Evolutionary conservation across 2,797 vertebrate species (phyloP), one percentile per base, ranked within the genome.

Genomic region (Taeniopygia guttata): DNA sequence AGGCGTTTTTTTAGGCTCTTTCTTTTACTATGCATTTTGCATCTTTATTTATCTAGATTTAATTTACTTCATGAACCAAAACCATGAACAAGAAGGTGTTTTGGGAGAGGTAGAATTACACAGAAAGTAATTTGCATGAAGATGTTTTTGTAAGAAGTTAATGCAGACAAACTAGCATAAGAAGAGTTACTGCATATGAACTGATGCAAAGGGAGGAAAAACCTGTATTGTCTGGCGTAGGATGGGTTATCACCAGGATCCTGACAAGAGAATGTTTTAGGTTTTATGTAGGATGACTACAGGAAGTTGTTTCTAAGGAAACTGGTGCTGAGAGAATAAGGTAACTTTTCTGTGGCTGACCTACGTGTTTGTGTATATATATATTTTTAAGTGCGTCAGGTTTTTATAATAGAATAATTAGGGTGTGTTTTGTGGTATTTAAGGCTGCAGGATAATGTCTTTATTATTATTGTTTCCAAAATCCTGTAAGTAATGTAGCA

Each of bases 291-390:
- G 95, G 93, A 91, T 95, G 96, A 82, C 89, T 96, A 29, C 25
- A 5, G 89, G 81, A 80, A 78, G 67, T 85, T 94, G 96, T 97
- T 97, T 95, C 95, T 96, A 97, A 94, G 96, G 95, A 96, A 95
- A 96, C 96, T 89, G 88, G 42, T 86, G 76, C 87, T 93, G 85
- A 67, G 87, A 86, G 84, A 89, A 63, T 77, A 89, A 95, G 95
- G 94, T 96, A 94, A 87, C 55, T 5, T 91, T 93, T 92, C 56
- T 77, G 13, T 73, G 66, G 16, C 45, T 84, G 93, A 73, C 48
- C 55, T 76, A 51, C 16, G 48, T 85, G 38, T 72, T 48, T 79
- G 49, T 54, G 6, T 63, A 0, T 86, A 13, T 89, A 17, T 87
- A 16, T 80, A 20, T 93, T 38, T 79, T 81, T 80, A 69, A 79